Percentiles rank a stretch among this genome's conserved stretches.
phyloP scores from a whole-genome alignment of 2,113 vertebrate species.

The Gopherus flavomarginatus region DNA sequence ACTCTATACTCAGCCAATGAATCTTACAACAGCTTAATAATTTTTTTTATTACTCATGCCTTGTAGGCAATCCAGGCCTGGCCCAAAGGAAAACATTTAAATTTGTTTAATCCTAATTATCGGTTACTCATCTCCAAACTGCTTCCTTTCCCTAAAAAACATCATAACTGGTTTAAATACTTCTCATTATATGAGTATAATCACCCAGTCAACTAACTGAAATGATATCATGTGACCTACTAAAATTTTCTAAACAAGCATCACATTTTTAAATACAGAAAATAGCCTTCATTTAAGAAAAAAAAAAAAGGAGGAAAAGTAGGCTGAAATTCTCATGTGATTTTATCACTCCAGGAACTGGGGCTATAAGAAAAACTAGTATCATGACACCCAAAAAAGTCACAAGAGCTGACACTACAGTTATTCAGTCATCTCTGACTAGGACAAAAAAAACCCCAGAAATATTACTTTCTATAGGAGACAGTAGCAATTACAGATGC shows the following conservation, averaged over 20 bases:
- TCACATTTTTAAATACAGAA: neutral
- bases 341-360: neutral
- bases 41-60: neutral
- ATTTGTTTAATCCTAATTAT: neutral
- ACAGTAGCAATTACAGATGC: neutral
- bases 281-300: rapidly evolving
- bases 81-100: neutral
- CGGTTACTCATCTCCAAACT: neutral
- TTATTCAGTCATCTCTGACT: neutral
- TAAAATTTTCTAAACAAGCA: neutral
- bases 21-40: neutral
- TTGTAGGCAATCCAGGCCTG: neutral
- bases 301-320: neutral
- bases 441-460: neutral
- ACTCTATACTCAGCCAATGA: neutral
- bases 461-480: neutral
- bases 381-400: neutral
- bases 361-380: neutral
- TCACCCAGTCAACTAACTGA: neutral
- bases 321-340: neutral
- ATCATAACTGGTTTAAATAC: neutral
- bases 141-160: neutral
- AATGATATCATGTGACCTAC: neutral
- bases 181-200: neutral
- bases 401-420: neutral